Conservation (phyloP, 2,113 vertebrate species). For the Stegastes partitus region DNA sequence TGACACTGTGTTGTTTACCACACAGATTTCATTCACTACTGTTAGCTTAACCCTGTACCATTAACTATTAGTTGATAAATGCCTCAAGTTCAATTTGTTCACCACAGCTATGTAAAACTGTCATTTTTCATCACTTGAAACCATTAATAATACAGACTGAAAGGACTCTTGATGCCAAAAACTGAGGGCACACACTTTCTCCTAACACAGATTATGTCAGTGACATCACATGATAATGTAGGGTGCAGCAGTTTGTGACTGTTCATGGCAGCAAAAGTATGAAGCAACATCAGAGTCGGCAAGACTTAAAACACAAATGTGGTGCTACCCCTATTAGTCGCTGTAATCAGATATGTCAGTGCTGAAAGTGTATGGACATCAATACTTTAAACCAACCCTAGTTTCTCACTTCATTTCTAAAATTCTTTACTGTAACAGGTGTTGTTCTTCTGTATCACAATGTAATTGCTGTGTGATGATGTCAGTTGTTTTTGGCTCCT, state of each 20-base stretch:
- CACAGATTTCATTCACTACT: slow-evolving; percentile 5
- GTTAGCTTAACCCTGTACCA: background rate
- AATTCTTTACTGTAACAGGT: too few relatives aligned
- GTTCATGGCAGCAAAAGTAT: too few relatives aligned
- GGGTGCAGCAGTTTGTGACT: background rate
- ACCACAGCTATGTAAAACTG: background rate
- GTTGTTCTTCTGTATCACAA: too few relatives aligned
- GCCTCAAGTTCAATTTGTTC: background rate
- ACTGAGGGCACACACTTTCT: slow-evolving; percentile 37
- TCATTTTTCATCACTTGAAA: slow-evolving; percentile 5
- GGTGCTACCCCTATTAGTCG: too few relatives aligned
- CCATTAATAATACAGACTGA: slow-evolving; percentile 7
- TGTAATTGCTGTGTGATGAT: too few relatives aligned
- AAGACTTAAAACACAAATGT: too few relatives aligned
- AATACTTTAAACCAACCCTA: too few relatives aligned
- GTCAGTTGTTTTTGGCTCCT: too few relatives aligned
- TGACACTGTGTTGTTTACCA: background rate
- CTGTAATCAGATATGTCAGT: too few relatives aligned
- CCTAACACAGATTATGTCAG: slow-evolving; percentile 16
- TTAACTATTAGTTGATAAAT: background rate
- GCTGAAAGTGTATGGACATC: too few relatives aligned
- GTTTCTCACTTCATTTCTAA: too few relatives aligned
- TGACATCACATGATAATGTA: background rate
- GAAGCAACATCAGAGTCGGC: too few relatives aligned
- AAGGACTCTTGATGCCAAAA: slow-evolving; percentile 33